A percentile compares a stretch with the other conserved stretches of the same genome.
Conservation (phyloP, 1,140 invertebrate species). For the Drosophila pectinifera region DNA sequence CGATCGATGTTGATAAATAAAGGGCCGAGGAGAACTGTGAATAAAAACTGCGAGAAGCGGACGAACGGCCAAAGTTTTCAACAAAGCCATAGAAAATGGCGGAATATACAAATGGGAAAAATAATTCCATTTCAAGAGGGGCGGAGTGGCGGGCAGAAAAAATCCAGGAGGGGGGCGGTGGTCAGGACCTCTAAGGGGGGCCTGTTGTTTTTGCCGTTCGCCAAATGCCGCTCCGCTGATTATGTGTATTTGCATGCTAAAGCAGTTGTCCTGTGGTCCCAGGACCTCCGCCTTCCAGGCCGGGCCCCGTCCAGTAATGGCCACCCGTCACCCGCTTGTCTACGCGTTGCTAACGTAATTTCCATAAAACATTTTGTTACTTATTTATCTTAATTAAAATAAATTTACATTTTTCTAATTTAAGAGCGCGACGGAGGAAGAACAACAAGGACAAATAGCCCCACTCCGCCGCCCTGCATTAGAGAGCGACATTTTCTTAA, state of each 20-base stretch:
- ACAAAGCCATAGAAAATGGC: conserved; percentile 64
- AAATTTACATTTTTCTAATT: conserved; percentile 85
- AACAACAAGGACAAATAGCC: conserved; percentile 43
- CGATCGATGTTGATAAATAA: conserved; percentile 63
- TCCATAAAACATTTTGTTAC: conserved; percentile 85
- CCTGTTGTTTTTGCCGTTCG: conserved; percentile 29
- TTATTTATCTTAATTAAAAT: conserved; percentile 85
- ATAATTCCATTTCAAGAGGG: conserved; percentile 64
- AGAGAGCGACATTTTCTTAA: conserved; percentile 83
- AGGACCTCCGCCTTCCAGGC: conserved; percentile 2
- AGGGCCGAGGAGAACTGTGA: not conserved
- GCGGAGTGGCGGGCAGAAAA: not conserved
- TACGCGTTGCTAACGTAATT: conserved; percentile 81
- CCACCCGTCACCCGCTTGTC: conserved; percentile 50
- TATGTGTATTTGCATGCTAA: conserved; percentile 80
- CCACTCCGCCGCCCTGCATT: conserved; percentile 58
- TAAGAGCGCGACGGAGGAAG: conserved; percentile 72
- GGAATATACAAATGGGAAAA: conserved; percentile 68
- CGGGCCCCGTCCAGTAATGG: conserved; percentile 73
- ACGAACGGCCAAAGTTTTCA: conserved; percentile 51
- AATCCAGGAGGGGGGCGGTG: not conserved
- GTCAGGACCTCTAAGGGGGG: conserved; percentile 24
- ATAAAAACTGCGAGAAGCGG: conserved; percentile 14
- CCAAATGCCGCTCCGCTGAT: conserved; percentile 61
- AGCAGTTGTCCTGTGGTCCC: conserved; percentile 69